Base-by-base conservation (phyloP, 2,888 invertebrate species). In the Meandrusa payeni region DNA sequence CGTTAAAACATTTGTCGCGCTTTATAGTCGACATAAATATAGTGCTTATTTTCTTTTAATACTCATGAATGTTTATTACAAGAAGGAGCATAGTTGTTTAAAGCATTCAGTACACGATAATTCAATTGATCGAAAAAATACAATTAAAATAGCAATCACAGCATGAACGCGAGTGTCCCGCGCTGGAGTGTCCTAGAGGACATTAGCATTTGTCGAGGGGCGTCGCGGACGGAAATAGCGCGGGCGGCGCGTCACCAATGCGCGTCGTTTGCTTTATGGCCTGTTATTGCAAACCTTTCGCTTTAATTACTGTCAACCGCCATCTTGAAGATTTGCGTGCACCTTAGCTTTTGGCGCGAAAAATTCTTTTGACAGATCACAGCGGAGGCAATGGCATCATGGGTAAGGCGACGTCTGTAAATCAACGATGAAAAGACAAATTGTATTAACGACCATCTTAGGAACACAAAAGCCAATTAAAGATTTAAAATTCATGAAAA, bases 191-290 rank as follows among this genome's bases (percentile, higher is more conserved):
- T 75, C 83, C 83, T 78, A 80, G 79, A 82, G 85, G 86, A 77
- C 86, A 75, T 87, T 87, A 87, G 79, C 86, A 86, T 86, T 85
- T 82, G 80, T 76, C 74, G 81, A 74, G 80, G 74, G 80, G 80
- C 76, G 76, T 63, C 69, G 72, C 54, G 63, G 68, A 76, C 83
- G 65, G 72, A 80, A 85, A 86, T 86, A 86, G 79, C 81, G 59
- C 73, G 59, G 59, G 61, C 67, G 73, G 69, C 66, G 74, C 81
- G 78, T 81, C 85, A 80, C 76, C 79, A 71, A 69, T 70, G 76
- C 75, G 78, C 74, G 69, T 69, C 73, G 75, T 72, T 76, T 76
- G 75, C 73, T 79, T 79, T 78, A 81, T 76, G 76, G 70, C 69
- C 78, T 77, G 78, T 78, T 79, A 81, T 79, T 79, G 79, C 82